A percentile compares a stretch with the other conserved stretches of the same genome.
These are phyloP conservation scores for Onychostruthus taczanowskii DNA, from an alignment of 2,113 vertebrate species.

Conservation along the genomic window DNA sequence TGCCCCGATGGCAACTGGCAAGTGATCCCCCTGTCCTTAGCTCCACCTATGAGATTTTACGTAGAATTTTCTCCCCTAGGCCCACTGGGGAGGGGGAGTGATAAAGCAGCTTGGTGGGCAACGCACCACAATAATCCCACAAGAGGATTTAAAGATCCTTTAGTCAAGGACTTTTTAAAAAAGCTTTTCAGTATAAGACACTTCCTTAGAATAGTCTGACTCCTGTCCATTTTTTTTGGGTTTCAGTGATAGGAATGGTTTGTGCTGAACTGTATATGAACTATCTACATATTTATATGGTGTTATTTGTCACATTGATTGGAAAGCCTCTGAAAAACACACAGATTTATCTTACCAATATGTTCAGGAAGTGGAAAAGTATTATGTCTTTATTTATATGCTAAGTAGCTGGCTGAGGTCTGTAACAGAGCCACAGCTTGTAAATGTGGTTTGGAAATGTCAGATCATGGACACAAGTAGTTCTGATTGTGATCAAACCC, in stretches of 20 bases:
- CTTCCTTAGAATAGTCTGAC: not conserved
- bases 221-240: not conserved
- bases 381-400: not conserved
- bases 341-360: not conserved
- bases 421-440: not conserved
- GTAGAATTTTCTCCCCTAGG: not conserved
- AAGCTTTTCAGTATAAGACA: not conserved
- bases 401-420: not conserved
- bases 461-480: not conserved
- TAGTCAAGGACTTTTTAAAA: not conserved
- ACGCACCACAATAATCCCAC: not conserved
- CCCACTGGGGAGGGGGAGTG: fast-evolving
- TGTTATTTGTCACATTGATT: not conserved
- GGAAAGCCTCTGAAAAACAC: not conserved
- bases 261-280: not conserved
- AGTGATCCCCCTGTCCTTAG: not conserved
- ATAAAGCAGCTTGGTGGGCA: not conserved
- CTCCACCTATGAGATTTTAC: not conserved
- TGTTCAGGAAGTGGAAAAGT: not conserved
- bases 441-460: not conserved
- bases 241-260: not conserved
- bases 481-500: not conserved
- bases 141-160: not conserved
- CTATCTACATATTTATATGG: not conserved
- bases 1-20: fast-evolving